Conservation (phyloP, 2,113 vertebrate species). For the Rhadina sibilatrix region DNA sequence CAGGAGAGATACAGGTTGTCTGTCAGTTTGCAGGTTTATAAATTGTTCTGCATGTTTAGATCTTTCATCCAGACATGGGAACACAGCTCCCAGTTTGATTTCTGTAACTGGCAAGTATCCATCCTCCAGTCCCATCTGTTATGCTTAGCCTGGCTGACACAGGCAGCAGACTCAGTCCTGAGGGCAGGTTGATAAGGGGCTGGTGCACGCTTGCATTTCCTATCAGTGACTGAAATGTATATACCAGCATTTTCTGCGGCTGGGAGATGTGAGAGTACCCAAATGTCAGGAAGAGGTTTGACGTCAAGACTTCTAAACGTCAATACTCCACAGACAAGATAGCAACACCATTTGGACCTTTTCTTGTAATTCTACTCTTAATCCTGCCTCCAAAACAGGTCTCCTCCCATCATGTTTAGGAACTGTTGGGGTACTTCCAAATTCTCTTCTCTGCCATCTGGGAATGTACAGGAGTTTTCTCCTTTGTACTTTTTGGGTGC, state of each 20-base stretch:
- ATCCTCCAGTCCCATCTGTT: neutral
- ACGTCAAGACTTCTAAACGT: neutral
- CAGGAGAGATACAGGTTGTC: neutral
- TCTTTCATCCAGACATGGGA: neutral
- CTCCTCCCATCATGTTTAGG: neutral
- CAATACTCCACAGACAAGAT: neutral
- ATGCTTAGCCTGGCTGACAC: neutral
- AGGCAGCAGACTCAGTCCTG: neutral
- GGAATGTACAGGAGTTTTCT: neutral
- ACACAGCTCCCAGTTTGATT: neutral
- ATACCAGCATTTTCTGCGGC: neutral
- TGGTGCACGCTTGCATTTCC: neutral
- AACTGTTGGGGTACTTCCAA: neutral
- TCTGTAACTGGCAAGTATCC: conserved; percentile 31
- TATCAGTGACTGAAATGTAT: neutral
- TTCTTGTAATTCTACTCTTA: neutral
- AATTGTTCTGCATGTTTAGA: neutral
- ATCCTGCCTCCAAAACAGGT: neutral
- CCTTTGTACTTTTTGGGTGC: neutral
- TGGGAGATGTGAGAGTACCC: neutral
- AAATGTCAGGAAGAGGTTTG: neutral
- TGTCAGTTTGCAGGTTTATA: neutral
- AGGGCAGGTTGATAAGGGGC: neutral
- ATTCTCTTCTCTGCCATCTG: neutral
- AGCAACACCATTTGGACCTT: neutral